Base-by-base conservation (phyloP, 2,888 invertebrate species). In the Pandemis cinnamomeana region DNA sequence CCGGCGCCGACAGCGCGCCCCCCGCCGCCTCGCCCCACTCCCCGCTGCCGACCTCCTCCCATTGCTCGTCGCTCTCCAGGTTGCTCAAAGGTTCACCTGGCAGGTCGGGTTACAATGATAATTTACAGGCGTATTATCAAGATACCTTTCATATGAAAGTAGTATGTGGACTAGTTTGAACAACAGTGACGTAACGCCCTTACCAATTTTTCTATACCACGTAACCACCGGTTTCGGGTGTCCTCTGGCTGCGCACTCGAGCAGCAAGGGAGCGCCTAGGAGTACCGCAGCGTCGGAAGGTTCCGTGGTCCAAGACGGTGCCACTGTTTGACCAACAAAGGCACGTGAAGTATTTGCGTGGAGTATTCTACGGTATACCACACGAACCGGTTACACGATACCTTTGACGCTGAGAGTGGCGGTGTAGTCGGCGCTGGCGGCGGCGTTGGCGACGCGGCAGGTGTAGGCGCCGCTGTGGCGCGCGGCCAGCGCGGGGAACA, bases 161-260 rank as follows among this genome's bases (percentile, higher is more conserved):
- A 36, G 27, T 36, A 36, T 36, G 27, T 36, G 2, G 27, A 36
- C 27, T 36, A 36, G 27, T 36, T 36, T 2, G 27, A 1, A 36
- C 27, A 36, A 36, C 27, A 36, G 27, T 36, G 27, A 4, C 27
- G 27, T 36, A 36, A 36, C 27, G 27, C n/a, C 11, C 88, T 84
- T 87, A 95, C 95, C 95, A 84, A 95, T 93, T 78, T 95, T 96
- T 82, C 96, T 95, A 79, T 95, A 95, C 96, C 96, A 96, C 58
- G 92, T 91, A 81, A 96, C 93, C 75, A 91, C 86, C 11, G 97
- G 97, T 77, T 94, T 88, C 13, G 97, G 98, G 88, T 96, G 96
- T 55, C 97, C 97, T 77, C 95, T 95, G 3, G 97, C 97, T 75
- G 95, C 95, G 85, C 97, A 98, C 82, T 96, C 95, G 79, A 97